Evolutionary conservation across 2,888 invertebrate genomes (phyloP).

Genomic region (Lomographa bimaculata): DNA sequence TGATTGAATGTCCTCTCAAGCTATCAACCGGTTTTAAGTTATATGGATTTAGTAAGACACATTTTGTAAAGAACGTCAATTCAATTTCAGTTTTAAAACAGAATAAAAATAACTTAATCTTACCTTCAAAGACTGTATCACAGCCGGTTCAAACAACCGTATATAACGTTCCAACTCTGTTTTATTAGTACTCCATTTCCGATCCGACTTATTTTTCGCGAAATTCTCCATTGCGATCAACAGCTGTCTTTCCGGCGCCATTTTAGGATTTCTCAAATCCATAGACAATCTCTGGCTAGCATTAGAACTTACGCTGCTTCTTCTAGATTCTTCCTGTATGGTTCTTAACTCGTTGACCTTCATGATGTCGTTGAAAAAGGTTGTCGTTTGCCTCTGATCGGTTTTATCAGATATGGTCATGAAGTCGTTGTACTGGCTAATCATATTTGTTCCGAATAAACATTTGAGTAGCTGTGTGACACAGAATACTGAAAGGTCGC

Average conservation of each 20-base stretch:
- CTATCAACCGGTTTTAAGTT: no score
- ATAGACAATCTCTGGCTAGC: constrained; percentile 61
- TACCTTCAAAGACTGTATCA: constrained; percentile 95
- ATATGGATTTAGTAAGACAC: no score
- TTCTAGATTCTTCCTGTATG: constrained; percentile 47
- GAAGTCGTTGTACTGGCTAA: constrained; percentile 69
- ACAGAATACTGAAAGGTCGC: constrained; percentile 87
- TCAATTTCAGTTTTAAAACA: no score
- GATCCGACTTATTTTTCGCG: constrained; percentile 69
- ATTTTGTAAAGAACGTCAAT: no score
- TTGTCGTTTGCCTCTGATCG: constrained; percentile 26
- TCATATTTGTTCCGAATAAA: constrained; percentile 89
- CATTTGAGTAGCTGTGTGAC: constrained; percentile 91
- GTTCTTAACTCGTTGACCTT: constrained; percentile 47
- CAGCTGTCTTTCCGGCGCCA: constrained; percentile 62
- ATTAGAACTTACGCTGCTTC: constrained; percentile 59
- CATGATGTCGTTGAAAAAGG: constrained; percentile 64
- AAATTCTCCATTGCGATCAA: constrained; percentile 74
- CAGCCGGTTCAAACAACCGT: constrained; percentile 96
- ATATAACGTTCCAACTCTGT: constrained; percentile 89
- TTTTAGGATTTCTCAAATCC: constrained; percentile 60
- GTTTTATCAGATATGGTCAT: constrained; percentile 56
- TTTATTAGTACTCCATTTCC: constrained; percentile 77
- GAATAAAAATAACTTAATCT: no score
- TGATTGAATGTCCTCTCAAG: no score